These are phyloP conservation scores for Myripristis murdjan DNA, from an alignment of 2,797 vertebrate genomes.

Conservation along the genomic window DNA sequence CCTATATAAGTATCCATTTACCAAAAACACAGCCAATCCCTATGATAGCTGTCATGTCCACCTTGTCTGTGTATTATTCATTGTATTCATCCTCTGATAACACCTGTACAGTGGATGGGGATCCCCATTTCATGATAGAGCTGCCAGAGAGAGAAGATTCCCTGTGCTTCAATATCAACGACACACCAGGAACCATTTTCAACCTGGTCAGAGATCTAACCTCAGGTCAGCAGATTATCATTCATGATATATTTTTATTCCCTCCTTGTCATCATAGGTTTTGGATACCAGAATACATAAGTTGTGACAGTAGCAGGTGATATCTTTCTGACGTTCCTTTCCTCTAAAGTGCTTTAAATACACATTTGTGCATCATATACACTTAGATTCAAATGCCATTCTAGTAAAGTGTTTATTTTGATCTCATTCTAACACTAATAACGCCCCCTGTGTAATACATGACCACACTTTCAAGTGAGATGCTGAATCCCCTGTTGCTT, in stretches of 20 bases:
- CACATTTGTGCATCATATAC: not conserved
- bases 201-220: constrained; percentile 87
- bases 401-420: not conserved
- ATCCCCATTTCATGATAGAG: constrained; percentile 86
- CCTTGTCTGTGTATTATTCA: not conserved
- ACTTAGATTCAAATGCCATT: not conserved
- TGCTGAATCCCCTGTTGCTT: constrained; percentile 48
- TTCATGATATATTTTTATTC: not conserved
- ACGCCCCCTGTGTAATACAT: not conserved
- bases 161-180: constrained; percentile 89
- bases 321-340: too few relatives aligned
- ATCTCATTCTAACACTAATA: not conserved
- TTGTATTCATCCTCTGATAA: constrained; percentile 14
- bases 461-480: not conserved
- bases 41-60: not conserved
- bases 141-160: constrained; percentile 79
- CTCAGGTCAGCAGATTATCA: constrained; percentile 81
- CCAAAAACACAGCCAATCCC: not conserved
- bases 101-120: constrained; percentile 89
- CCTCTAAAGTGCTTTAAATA: not conserved
- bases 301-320: too few relatives aligned
- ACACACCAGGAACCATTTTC: constrained; percentile 77
- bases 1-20: too few relatives aligned
- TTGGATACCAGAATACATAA: too few relatives aligned
- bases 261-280: too few relatives aligned